Evolutionary conservation across 1,140 invertebrate genomes (phyloP), one percentile per base, ranked within the genome.

Genomic region (Drosophila murphyi): DNA sequence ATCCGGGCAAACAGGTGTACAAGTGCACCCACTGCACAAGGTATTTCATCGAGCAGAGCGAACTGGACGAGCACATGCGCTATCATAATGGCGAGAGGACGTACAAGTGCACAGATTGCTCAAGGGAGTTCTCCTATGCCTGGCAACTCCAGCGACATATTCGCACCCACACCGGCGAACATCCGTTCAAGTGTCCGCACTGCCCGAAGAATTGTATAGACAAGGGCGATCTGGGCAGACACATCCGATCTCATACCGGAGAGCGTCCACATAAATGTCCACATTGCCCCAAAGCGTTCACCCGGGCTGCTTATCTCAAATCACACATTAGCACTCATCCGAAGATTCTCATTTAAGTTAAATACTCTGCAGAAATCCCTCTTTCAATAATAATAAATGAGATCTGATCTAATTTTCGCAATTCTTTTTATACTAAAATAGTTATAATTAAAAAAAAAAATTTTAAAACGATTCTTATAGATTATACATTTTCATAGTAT

Each of bases 261-360:
- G 67, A 69, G 10, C 67, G 67, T 10, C 72, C 56, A 8, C 39
- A 62, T 31, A 62, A 68, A 34, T 72, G 70, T 39, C 63, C 70
- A 5, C 39, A 67, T 2, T 72, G 70, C 28, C 63, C 52, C 5
- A 74, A 62, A 6, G 51, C 59, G 7, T 74, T 74, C 5, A 61
- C 50, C 0, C 65, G 64, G 4, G 41, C 65, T 1, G 52, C 50
- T 7, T 61, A 70, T 51, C 57, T 74, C 5, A 70, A 70, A 20
- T 12, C 57, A 5, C 65, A 74, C 57, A 50, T 74, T 5, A 35
- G 28, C 7, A 56, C 56, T 7, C 72, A 74, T 28, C 31, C 7
- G 12, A 32, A 61, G 0, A 35, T 34, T 12, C 3, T 3, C 29
- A 39, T 31, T 57, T 43, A 31, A 39, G 7, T 39, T 57, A 31